Evolutionary conservation across 2,113 vertebrate genomes (phyloP).

Genomic region (Oreochromis aureus): DNA sequence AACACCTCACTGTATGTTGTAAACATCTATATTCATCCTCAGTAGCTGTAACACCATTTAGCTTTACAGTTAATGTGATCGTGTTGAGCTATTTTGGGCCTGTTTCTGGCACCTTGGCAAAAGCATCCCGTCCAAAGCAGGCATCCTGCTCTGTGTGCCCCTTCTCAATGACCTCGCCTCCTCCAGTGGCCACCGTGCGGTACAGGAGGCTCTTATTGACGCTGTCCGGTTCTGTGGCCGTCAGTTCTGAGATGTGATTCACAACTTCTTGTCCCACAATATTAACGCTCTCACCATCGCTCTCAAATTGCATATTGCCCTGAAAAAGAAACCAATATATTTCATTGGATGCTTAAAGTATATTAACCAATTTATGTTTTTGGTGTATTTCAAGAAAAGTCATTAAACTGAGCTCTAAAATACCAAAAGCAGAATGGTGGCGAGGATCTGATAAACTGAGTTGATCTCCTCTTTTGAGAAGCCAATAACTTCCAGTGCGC

Average conservation of each 20-base stretch:
- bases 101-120: constrained; percentile 79
- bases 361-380: accelerated
- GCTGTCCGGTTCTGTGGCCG: constrained; percentile 32
- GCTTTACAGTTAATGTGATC: neutral
- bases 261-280: constrained; percentile 50
- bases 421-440: constrained; percentile 84
- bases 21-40: neutral
- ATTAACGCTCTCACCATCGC: constrained; percentile 63
- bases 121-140: constrained; percentile 84
- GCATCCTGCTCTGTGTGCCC: constrained; percentile 81
- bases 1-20: neutral
- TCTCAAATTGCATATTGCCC: constrained; percentile 81
- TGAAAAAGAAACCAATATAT: constrained; percentile 15
- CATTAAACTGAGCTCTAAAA: neutral
- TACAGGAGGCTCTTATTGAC: constrained; percentile 75
- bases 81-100: neutral
- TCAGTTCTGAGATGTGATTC: constrained; percentile 72
- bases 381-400: neutral
- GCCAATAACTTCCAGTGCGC: constrained; percentile 81
- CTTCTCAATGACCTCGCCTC: constrained; percentile 87
- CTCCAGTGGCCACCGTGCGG: constrained; percentile 84
- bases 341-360: neutral
- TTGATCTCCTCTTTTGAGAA: constrained; percentile 77
- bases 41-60: neutral
- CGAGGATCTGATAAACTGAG: constrained; percentile 79